Evolutionary conservation across 1,140 invertebrate species (phyloP), one percentile per base, ranked within the genome.

Genomic region (Papilio helenus): DNA sequence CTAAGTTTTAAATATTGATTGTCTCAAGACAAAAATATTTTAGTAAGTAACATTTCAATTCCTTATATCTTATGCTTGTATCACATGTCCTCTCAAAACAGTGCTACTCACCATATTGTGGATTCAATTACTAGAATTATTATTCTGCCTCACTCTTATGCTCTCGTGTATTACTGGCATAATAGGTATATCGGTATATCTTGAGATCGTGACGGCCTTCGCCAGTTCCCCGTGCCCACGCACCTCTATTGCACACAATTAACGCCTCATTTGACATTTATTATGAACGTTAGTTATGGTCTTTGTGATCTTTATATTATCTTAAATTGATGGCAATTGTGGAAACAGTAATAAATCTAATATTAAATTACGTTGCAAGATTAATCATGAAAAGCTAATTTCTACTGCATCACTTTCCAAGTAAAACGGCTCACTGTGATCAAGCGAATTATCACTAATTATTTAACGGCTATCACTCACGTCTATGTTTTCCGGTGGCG

Each of bases 181-280:
- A n/a, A 55, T 55, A 49, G 46, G 34, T 39, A 8, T 39, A 39
- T 49, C 16, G 3, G 44, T 46, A 46, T 46, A 46, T 46, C 51
- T 55, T 20, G 12, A 51, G 49, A 55, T 72, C 78, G 78, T 72
- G 78, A 79, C 78, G 78, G 49, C 65, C 78, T 79, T 79, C 61
- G 55, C 39, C 76, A 65, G 20, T 46, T 79, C 46, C 65, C 78
- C 68, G 65, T n/a, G 46, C 73, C 73, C 29, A 76, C 73, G 73
- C 73, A 76, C 44, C 8, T 76, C 46, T 74, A 51, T 34, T 51
- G 46, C 23, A 76, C 74, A 76, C 74, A 76, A 76, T 76, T 76
- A 76, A 76, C 74, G 74, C 74, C 74, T 76, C 46, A 76, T 76
- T 58, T 76, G 74, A 76, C 74, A 55, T 61, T 76, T 76, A 76